Evolutionary conservation across 1,140 invertebrate species (phyloP), one percentile per base, ranked within the genome.

Genomic region (Lamellibrachia luymesi): DNA sequence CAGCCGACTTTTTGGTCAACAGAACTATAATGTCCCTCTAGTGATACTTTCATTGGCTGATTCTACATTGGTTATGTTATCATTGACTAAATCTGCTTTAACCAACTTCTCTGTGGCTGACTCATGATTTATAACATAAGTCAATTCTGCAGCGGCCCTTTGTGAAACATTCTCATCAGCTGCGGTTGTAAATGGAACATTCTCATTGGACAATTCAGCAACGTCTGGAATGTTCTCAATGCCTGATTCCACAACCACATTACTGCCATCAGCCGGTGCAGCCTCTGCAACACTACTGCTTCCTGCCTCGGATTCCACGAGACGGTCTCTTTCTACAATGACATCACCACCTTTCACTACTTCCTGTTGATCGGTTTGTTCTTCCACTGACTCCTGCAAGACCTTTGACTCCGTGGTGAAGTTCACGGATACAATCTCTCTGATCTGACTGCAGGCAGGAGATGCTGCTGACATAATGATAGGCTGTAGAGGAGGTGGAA

Each of bases 401-500:
- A 17, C 13, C 17, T 80, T 80, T 80, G 64, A 22, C 17, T 80
- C 64, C 7, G 13, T 80, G 6, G 64, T 22, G 64, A 80, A 80
- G 13, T 80, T 80, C 64, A 80, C 64, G 2, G 64, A 80, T 8
- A 80, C 64, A 80, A 80, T 80, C 64, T 80, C 64, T 17, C 17
- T 80, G 64, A 80, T 80, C 64, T 80, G 64, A 56, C 13, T 80
- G 25, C 13, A 22, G 52, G 64, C 64, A 22, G 64, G 64, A 80
- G 64, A 22, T 80, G 64, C 64, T 80, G 64, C 13, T 2, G 64
- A 80, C 64, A 80, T 17, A 22, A 80, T 80, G 64, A 80, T 80
- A 80, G 93, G 93, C 89, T 52, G 92, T 2, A 93, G 64, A 5
- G 93, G 93, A 90, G 93, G 93, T 7, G 93, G 93, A 25, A 93